phyloP scores from a whole-genome alignment of 2,113 vertebrate genomes.

The Hipposideros armiger region DNA sequence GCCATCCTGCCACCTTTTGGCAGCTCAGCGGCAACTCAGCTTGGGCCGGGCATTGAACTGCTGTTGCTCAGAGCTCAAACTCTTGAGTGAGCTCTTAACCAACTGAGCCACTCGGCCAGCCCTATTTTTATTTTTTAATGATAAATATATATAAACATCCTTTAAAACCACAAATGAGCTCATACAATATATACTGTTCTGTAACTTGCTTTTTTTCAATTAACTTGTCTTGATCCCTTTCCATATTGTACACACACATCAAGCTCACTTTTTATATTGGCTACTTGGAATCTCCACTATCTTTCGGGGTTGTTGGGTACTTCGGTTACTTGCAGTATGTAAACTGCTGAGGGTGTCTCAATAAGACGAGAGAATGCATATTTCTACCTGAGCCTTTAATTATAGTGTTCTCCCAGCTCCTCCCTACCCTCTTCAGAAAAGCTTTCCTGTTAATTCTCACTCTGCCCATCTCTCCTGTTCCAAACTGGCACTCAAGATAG shows the following conservation, averaged over 20 bases:
- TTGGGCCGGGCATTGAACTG: no score
- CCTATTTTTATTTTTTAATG: background rate
- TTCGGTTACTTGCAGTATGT: background rate
- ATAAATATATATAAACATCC: background rate
- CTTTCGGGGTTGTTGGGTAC: background rate
- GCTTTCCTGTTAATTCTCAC: background rate
- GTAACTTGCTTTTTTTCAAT: constrained; percentile 29
- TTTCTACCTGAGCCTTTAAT: constrained; percentile 50
- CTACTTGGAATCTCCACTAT: background rate
- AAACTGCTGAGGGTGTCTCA: background rate
- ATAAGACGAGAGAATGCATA: background rate
- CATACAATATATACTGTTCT: background rate
- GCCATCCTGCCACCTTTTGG: no score
- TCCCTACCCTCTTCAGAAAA: constrained; percentile 16
- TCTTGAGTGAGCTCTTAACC: no score
- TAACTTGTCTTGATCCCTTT: constrained; percentile 1
- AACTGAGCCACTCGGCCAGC: no score
- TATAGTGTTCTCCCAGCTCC: background rate
- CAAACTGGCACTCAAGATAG: background rate
- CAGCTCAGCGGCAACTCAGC: no score
- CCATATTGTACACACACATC: background rate
- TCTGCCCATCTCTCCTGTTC: background rate
- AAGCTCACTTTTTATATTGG: background rate
- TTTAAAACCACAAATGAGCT: constrained; percentile 41
- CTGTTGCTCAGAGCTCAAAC: no score